Evolutionary conservation across 1,140 invertebrate species (phyloP).

Genomic region (Lasioglossum baleicum): DNA sequence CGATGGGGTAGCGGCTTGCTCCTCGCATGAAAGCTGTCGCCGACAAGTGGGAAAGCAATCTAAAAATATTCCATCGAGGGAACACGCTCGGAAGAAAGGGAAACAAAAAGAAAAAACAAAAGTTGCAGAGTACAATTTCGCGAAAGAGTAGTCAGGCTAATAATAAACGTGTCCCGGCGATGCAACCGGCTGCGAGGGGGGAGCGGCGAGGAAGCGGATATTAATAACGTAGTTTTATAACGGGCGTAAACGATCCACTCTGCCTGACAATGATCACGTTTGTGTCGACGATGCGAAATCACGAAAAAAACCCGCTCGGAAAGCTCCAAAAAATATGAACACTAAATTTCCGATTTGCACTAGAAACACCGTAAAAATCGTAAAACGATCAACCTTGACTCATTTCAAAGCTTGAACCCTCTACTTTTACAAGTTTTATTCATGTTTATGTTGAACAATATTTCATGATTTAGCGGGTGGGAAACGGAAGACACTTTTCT

Average conservation of each 20-base stretch:
- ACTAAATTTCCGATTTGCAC: no score
- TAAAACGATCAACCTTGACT: no score
- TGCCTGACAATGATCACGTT: conserved; percentile 12
- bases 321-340: no score
- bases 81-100: not conserved
- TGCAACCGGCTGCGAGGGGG: not conserved
- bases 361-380: no score
- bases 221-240: conserved; percentile 17
- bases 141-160: not conserved
- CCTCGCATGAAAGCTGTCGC: not conserved
- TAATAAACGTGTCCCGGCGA: not conserved
- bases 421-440: no score
- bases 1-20: no score
- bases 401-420: no score
- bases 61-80: conserved; percentile 1
- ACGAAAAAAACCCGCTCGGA: not conserved
- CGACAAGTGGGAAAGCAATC: not conserved
- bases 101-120: conserved; percentile 2
- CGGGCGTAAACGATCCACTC: conserved; percentile 16
- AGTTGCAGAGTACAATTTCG: not conserved
- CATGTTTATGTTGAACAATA: no score
- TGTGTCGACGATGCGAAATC: not conserved
- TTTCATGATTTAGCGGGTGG: no score
- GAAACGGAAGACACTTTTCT: no score
- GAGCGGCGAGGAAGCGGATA: conserved; percentile 10